Base-by-base conservation (phyloP, 1,140 invertebrate genomes). In the Batillaria attramentaria region DNA sequence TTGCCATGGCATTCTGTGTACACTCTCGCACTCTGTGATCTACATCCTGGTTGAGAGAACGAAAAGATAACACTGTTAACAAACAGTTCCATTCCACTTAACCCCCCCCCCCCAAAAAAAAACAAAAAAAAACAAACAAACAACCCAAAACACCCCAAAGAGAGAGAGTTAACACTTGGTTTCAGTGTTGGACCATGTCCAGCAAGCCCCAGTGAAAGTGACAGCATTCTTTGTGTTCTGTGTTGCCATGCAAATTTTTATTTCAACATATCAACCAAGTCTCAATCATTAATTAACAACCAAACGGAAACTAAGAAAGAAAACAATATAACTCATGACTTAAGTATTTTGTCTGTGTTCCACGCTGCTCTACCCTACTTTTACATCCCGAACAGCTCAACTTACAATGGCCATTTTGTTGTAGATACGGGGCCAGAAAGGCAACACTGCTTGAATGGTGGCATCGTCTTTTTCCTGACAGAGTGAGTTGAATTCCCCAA, bases 11-110 rank as follows among this genome's bases (percentile, higher is more conserved):
- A 72, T 87, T 83, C 69, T 92, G 91, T 4, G 88, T 79, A 60
- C 93, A 92, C 90, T 97, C 96, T 77, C 96, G 91, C 2, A 97
- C 95, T 91, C 94, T 92, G 81, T 96, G 93, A 84, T 97, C 95
- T 33, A 93, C 89, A 91, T 97, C 96, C 91, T 92, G 69, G 46
- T 79, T n/a, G 28, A 70, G 31, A 73, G 46, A 24, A 50, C 3
- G 70, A 2, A 68, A 20, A 77, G 33, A 37, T 41, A 66, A 39
- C 1, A 2, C 33, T 78, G 28, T 35, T 70, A 28, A 35, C 24
- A 72, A 24, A 37, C 28, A 65, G 43, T 31, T 31, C 72, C n/a
- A n/a, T 46, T 13, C 33, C 18, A 42, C 2, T 54, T 2, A n/a
- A 54, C n/a, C 18, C 18, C n/a, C n/a, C n/a, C n/a, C 18, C 3